Base-by-base conservation (phyloP, 2,113 vertebrate genomes). In the Sorex fumeus region DNA sequence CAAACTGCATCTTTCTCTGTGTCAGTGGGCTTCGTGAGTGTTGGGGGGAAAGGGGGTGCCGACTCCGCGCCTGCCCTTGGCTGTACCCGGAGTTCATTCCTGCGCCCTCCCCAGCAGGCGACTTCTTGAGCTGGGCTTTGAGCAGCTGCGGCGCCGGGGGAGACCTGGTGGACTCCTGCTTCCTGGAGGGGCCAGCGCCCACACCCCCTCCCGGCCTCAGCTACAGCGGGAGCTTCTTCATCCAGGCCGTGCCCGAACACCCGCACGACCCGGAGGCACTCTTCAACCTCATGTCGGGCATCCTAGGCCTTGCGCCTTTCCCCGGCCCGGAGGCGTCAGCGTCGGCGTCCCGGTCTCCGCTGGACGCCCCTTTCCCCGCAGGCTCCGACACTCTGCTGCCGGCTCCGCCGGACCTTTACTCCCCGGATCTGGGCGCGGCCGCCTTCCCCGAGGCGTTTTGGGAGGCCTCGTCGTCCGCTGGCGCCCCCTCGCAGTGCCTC, bases 151-250 rank as follows among this genome's bases (percentile, higher is more conserved):
- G 72, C 0, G 93, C 97, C 62, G 94, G 94, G 74, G 96, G 95
- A 34, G 95, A 97, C 32, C 98, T 98, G 93, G 97, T 98, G 81
- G 99, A 99, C 97, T 99, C 98, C 95, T 98, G 98, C 84, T 98
- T 98, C 96, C 98, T 87, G 97, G 98, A 97, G 97, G 98, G 97
- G 97, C 98, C 97, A 93, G 98, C 92, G 98, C 97, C 97, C 97
- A 97, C 98, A 95, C 98, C 98, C 96, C 98, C 98, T 82, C 98
- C 99, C 32, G 98, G 99, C 8, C 98, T 99, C 97, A 98, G 99
- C 97, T 99, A 99, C 98, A 99, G 99, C 2, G 99, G 99, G 97
- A 99, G 99, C 97, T 99, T 99, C 98, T 99, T 99, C 97, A 99
- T 99, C 91, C 99, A 99, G 96, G 98, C 99, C 0, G 98, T 98